phyloP scores from a whole-genome alignment of 2,888 invertebrate species.

The Didymodactylos carnosus region DNA sequence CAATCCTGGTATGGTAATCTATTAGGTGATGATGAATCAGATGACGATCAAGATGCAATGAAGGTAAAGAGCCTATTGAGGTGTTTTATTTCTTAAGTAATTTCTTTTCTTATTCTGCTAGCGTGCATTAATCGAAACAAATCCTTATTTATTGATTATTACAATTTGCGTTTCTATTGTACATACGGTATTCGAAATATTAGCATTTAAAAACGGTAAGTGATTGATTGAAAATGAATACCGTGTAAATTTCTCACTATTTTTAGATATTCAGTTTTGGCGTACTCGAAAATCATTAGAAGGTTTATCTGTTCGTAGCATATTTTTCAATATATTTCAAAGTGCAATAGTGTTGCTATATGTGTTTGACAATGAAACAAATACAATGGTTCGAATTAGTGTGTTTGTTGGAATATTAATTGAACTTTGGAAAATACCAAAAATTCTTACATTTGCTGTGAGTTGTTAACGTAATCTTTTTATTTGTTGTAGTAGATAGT shows the following conservation, averaged over 20 bases:
- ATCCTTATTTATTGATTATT: slow-evolving; percentile 71
- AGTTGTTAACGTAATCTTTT: slow-evolving; percentile 9
- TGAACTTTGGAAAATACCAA: slow-evolving; percentile 97
- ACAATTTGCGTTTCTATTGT: slow-evolving; percentile 77
- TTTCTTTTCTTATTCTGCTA: slow-evolving; percentile 29
- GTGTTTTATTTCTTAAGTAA: neutral
- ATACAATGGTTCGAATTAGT: slow-evolving; percentile 75
- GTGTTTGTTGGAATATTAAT: slow-evolving; percentile 82
- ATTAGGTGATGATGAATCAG: slow-evolving; percentile 36
- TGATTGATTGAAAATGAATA: neutral
- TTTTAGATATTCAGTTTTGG: slow-evolving; percentile 89
- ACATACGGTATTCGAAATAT: slow-evolving; percentile 87
- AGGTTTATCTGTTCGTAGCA: slow-evolving; percentile 80
- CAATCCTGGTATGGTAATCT: slow-evolving; percentile 55
- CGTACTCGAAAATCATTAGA: slow-evolving; percentile 85
- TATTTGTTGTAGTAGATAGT: neutral
- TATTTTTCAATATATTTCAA: slow-evolving; percentile 94
- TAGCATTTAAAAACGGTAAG: slow-evolving; percentile 90
- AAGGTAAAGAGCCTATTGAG: slow-evolving; percentile 27
- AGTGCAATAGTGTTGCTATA: slow-evolving; percentile 80
- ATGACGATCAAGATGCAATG: slow-evolving; percentile 46
- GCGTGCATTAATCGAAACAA: slow-evolving; percentile 83
- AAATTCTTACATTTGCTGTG: slow-evolving; percentile 43
- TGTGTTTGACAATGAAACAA: slow-evolving; percentile 93
- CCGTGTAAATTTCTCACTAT: no score